Evolutionary conservation across 2,797 vertebrate species (phyloP), one percentile per base, ranked within the genome.

Genomic region (Brotula barbata): DNA sequence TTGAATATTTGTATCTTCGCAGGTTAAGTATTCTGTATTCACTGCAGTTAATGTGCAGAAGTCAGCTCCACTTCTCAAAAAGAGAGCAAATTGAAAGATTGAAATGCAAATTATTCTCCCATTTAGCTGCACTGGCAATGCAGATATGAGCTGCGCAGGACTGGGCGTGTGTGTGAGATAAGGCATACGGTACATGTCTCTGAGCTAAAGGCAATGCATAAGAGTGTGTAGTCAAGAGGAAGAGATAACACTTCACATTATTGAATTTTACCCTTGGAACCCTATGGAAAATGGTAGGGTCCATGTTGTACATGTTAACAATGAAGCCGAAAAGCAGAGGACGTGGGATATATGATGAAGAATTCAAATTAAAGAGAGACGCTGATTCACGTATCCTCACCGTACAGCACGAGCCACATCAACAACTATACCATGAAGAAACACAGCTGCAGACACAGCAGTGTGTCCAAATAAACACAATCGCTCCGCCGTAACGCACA

Each of bases 11-110:
- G n/a, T n/a, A n/a, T n/a, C n/a, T n/a, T n/a, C n/a, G n/a, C n/a
- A n/a, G n/a, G n/a, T n/a, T n/a, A n/a, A n/a, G n/a, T n/a, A n/a
- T 52, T 82, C 41, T 75, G 48, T 47, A 43, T 50, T 70, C 22
- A 37, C 47, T 55, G 41, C 14, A 16, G 47, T 73, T 61, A 61
- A 60, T 67, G 78, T 15, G 14, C 73, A 23, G 64, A 83, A 80
- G 75, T 58, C 37, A 21, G 49, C 52, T 75, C 52, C 53, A 64
- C 85, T 83, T 82, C 60, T 80, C 58, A 79, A 74, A 73, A 75
- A 63, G 19, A 51, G 53, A 78, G 59, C 48, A 73, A 88, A 86
- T 84, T 77, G 81, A 82, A 84, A 79, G 73, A 85, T 74, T 72
- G 62, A 81, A 84, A 80, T 73, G 74, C 51, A 81, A 85, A 85